Evolutionary conservation across 2,888 invertebrate species (phyloP).

Genomic region (Amphipyra berbera): DNA sequence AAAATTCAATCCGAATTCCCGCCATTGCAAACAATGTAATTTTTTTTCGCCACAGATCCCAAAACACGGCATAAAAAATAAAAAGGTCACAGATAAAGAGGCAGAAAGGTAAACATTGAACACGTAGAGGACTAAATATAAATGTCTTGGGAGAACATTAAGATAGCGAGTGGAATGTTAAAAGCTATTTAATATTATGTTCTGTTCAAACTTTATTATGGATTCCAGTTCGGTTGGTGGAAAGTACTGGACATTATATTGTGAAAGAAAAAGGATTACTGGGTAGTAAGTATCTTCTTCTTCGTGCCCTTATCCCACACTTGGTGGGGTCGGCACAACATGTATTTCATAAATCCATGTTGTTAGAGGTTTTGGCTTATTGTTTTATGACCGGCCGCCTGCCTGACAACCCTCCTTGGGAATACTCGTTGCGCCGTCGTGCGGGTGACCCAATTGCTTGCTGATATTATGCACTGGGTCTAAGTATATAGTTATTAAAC

Average conservation of each 20-base stretch:
- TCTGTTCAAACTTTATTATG: constrained; percentile 88
- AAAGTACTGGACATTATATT: constrained; percentile 58
- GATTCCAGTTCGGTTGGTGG: constrained; percentile 48
- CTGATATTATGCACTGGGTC: too few species aligned
- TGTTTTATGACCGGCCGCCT: too few species aligned
- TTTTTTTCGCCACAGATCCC: constrained; percentile 65
- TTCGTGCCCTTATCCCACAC: too few species aligned
- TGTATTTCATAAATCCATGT: too few species aligned
- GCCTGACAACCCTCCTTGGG: too few species aligned
- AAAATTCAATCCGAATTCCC: constrained; percentile 20
- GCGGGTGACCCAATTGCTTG: too few species aligned
- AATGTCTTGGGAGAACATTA: constrained; percentile 85
- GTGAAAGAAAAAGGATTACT: constrained; percentile 6
- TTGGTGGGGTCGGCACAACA: too few species aligned
- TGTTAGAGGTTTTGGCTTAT: too few species aligned
- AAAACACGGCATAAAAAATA: constrained; percentile 68
- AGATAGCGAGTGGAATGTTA: constrained; percentile 88
- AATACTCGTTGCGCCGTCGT: too few species aligned
- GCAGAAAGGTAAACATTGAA: constrained; percentile 87
- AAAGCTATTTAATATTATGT: constrained; percentile 91
- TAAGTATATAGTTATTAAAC: too few species aligned
- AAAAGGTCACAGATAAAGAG: constrained; percentile 79
- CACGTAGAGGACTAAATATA: constrained; percentile 89
- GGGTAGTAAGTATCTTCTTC: not conserved
- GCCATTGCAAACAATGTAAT: constrained; percentile 34